Evolutionary conservation across 2,888 invertebrate genomes (phyloP).

Genomic region (Synanthedon myopaeformis): DNA sequence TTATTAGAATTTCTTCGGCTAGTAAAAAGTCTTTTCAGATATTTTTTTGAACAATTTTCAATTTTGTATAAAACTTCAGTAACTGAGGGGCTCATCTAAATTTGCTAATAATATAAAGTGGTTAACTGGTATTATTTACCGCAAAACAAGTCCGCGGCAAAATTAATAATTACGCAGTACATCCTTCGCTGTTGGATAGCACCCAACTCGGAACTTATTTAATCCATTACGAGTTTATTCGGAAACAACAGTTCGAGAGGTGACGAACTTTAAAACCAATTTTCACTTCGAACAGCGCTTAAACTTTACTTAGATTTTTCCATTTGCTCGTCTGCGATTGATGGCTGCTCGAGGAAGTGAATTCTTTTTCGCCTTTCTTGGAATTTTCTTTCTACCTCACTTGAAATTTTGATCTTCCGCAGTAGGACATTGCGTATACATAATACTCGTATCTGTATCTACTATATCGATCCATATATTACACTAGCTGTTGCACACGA

Average conservation of each 20-base stretch:
- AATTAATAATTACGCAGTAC: conserved; percentile 17
- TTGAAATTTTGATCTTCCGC: too few relatives aligned
- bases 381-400: not conserved
- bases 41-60: too few relatives aligned
- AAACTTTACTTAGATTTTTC: conserved; percentile 1
- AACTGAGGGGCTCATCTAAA: too few relatives aligned
- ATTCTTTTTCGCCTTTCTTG: conserved; percentile 10
- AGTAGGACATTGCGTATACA: too few relatives aligned
- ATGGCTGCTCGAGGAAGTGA: conserved; percentile 1
- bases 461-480: too few relatives aligned
- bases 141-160: conserved; percentile 6
- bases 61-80: too few relatives aligned
- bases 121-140: conserved; percentile 1
- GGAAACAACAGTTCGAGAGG: conserved; percentile 17
- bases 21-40: too few relatives aligned
- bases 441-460: too few relatives aligned
- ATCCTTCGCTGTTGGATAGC: conserved; percentile 6
- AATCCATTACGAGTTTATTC: conserved; percentile 14
- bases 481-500: too few relatives aligned
- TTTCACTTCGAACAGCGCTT: conserved; percentile 13
- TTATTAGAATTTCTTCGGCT: too few relatives aligned
- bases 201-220: conserved; percentile 11
- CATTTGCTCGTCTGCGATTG: not conserved
- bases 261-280: conserved; percentile 26
- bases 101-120: too few relatives aligned